Base-by-base conservation (phyloP, 2,888 invertebrate species). In the Orthosia gothica region DNA sequence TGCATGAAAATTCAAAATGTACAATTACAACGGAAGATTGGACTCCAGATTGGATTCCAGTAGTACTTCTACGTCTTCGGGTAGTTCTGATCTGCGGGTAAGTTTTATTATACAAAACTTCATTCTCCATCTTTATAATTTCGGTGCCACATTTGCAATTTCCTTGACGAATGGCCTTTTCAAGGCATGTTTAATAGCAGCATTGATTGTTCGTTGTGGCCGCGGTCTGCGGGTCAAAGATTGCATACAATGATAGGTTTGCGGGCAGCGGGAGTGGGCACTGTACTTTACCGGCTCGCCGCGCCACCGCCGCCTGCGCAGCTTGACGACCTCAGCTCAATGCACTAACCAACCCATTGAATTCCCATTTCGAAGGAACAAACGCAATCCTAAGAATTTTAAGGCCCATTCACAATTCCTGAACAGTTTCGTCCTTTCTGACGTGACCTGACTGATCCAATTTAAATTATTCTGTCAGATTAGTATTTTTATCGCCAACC, bases 51-150 rank as follows among this genome's bases (percentile, higher is more conserved):
- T 93, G 76, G 92, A 92, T 54, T 92, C 92, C 84, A 92, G 93
- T 87, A 95, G 93, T 82, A 94, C 92, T 23, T 95, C 96, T 2
- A 95, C 95, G 1, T 95, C 96, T 5, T 96, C 95, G 40, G 95
- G 94, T 45, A 94, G 93, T 79, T 95, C 96, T 2, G 95, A 96
- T 84, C 86, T 95, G 55, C 91, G 93, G 95, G 96, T 96, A 93
- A 92, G 88, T 90, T 68, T 67, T 11, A 59, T 47, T n/a, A 15
- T 45, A 26, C 13, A 32, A 47, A 64, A 1, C 2, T 26, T n/a
- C 1, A 61, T 64, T 40, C 23, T 32, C 26, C 40, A 20, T 47
- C 23, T 50, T 0, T 23, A 50, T 15, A 67, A 26, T 47, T 40
- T 61, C 61, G 4, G 40, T 32, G 15, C 23, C 40, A 69, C 26